phyloP scores from a whole-genome alignment of 2,113 vertebrate genomes.

The Passer montanus region DNA sequence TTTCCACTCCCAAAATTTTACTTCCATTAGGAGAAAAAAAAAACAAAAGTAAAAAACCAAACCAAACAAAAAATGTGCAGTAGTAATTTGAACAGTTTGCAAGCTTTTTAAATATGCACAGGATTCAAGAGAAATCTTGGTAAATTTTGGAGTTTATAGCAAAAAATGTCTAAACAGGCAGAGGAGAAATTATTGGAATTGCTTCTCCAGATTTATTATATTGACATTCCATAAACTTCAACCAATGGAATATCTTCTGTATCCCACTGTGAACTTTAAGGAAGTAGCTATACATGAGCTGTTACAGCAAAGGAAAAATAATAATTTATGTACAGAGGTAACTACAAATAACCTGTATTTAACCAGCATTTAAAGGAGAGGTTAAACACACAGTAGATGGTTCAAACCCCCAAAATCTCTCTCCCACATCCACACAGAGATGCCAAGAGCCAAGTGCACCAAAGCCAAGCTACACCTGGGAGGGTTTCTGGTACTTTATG shows the following conservation, averaged over 20 bases:
- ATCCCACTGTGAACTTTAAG: neutral
- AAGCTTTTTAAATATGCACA: neutral
- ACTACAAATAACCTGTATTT: neutral
- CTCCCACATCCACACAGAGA: neutral
- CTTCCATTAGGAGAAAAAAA: neutral
- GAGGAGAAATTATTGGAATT: neutral
- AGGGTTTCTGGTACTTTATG: neutral
- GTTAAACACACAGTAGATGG: fast-evolving
- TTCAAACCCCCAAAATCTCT: neutral
- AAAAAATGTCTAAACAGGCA: neutral
- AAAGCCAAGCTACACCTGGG: neutral
- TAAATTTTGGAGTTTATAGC: neutral
- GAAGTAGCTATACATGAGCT: fast-evolving
- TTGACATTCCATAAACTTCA: neutral
- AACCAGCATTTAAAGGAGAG: neutral
- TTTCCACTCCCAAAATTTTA: neutral
- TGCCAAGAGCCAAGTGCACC: neutral
- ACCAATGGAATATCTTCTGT: neutral
- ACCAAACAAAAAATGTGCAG: neutral
- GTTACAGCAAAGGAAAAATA: neutral
- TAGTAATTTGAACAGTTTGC: neutral
- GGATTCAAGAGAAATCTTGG: neutral
- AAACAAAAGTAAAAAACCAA: neutral
- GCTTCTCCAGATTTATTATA: neutral
- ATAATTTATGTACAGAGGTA: neutral